Conservation (phyloP, 30 jellyfish, hydroid and myxozoan genomes). For the Phacellophora camtschatica region DNA sequence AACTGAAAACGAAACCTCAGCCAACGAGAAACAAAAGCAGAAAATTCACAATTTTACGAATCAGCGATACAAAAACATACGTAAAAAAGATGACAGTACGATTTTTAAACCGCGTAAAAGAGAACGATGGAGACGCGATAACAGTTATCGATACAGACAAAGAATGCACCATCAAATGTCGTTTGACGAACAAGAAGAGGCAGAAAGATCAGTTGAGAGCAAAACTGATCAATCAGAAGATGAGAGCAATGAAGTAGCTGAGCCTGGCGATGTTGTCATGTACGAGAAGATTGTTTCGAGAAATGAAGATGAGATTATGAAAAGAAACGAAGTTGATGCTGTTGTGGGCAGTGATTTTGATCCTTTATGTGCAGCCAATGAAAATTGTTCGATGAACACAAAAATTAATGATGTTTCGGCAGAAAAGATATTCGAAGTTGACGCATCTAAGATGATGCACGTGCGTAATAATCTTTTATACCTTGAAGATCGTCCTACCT, state of each 20-base stretch:
- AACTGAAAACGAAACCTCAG: background rate
- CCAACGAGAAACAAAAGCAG: background rate
- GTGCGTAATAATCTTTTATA: background rate
- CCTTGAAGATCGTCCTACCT: background rate
- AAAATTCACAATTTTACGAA: constrained; percentile 3
- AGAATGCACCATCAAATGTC: constrained; percentile 58
- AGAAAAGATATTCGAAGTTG: background rate
- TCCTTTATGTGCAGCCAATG: background rate
- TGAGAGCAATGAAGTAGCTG: too few relatives aligned
- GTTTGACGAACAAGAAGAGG: constrained; percentile 56
- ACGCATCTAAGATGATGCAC: background rate
- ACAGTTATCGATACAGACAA: constrained; percentile 32
- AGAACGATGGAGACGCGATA: constrained; percentile 51
- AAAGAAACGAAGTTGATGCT: background rate
- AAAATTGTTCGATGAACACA: background rate
- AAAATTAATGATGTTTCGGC: background rate
- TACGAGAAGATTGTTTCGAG: background rate
- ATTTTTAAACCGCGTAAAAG: background rate
- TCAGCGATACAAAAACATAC: constrained; percentile 33
- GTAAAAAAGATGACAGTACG: constrained; percentile 23
- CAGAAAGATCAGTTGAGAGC: background rate
- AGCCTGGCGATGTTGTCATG: too few relatives aligned
- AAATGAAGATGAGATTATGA: background rate
- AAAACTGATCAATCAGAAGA: background rate
- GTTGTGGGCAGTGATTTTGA: background rate